phyloP scores from a whole-genome alignment of 2,113 vertebrate species.

The Pseudorhombus dupliciocellatus region DNA sequence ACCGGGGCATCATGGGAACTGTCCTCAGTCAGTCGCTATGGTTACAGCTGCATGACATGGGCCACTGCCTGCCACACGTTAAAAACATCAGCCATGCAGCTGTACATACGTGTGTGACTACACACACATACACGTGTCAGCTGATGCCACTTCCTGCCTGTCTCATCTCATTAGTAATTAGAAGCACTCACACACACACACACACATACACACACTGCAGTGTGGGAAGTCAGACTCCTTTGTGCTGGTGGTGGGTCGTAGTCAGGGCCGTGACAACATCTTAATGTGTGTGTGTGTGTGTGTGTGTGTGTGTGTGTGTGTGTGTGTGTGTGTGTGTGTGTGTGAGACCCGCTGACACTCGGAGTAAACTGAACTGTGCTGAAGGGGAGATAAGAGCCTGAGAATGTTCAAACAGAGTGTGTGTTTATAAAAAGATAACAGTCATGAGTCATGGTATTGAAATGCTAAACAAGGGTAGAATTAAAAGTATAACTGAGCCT shows the following conservation, averaged over 20 bases:
- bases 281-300: neutral
- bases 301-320: neutral
- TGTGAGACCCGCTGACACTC: slow-evolving; percentile 34
- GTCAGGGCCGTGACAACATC: no score
- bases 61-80: no score
- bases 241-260: no score
- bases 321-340: slow-evolving; percentile 17
- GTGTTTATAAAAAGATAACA: neutral
- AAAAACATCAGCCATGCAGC: no score
- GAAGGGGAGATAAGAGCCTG: slow-evolving; percentile 20
- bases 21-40: neutral
- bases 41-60: neutral
- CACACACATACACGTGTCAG: no score
- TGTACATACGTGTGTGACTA: no score
- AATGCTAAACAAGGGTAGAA: no score
- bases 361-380: slow-evolving; percentile 34
- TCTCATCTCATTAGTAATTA: no score
- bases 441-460: no score
- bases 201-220: no score
- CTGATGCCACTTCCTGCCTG: no score
- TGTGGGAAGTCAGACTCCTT: neutral
- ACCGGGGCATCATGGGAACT: neutral
- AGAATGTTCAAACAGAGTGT: neutral
- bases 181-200: neutral
- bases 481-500: no score